Conservation (phyloP, 2,888 invertebrate species). For the Sinhomidia bicolor region DNA sequence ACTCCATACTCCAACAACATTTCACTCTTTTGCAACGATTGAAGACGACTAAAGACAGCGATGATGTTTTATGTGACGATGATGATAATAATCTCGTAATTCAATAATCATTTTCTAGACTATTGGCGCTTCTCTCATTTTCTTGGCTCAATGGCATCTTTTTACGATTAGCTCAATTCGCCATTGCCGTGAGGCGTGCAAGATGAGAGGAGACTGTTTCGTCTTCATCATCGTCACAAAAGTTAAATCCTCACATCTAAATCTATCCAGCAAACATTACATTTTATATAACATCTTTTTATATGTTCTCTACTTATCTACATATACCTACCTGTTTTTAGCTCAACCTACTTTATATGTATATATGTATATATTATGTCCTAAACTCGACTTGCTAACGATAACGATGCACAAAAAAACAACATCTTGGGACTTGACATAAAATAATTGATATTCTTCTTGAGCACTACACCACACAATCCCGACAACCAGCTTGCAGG, state of each 20-base stretch:
- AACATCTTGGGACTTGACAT: slow-evolving; percentile 40
- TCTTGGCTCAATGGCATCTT: slow-evolving; percentile 34
- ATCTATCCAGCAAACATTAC: slow-evolving; percentile 18
- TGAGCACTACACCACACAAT: slow-evolving; percentile 7
- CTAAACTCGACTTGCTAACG: neutral
- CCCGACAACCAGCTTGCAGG: neutral
- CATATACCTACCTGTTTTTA: neutral
- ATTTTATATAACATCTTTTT: neutral
- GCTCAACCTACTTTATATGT: neutral
- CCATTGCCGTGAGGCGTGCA: slow-evolving; percentile 24
- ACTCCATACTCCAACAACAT: neutral
- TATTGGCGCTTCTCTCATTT: neutral
- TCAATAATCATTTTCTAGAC: slow-evolving; percentile 37
- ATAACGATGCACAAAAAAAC: neutral
- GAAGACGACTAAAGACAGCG: neutral
- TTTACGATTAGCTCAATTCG: slow-evolving; percentile 43
- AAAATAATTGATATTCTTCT: slow-evolving; percentile 62
- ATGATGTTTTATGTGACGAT: neutral
- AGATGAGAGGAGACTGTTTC: slow-evolving; percentile 14
- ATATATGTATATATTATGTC: neutral
- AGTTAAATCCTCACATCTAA: neutral
- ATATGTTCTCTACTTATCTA: neutral
- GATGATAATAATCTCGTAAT: slow-evolving; percentile 4
- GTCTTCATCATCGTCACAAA: neutral
- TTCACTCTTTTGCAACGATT: neutral